phyloP scores from a whole-genome alignment of 2,797 vertebrate genomes.

The Cossypha caffra region DNA sequence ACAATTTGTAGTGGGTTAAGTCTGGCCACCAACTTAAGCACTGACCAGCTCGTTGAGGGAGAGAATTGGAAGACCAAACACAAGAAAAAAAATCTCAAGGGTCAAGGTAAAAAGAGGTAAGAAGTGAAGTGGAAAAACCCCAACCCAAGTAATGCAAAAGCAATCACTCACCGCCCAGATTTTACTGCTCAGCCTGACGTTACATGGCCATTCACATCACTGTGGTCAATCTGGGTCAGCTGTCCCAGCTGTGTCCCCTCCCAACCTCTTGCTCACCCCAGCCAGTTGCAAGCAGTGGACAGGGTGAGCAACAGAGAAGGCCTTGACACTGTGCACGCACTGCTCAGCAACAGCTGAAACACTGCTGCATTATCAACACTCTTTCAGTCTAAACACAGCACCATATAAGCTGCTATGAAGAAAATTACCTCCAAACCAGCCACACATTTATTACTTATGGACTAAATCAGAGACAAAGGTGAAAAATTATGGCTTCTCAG shows the following conservation, averaged over 20 bases:
- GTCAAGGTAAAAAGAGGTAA: background rate
- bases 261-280: background rate
- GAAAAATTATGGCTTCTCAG: background rate
- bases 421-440: background rate
- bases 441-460: background rate
- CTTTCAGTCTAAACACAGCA: background rate
- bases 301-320: background rate
- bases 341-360: too few relatives aligned
- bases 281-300: background rate
- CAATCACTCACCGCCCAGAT: background rate
- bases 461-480: background rate
- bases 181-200: background rate
- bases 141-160: background rate
- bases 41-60: fast-evolving
- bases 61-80: background rate
- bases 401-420: background rate
- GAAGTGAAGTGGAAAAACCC: background rate
- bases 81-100: background rate
- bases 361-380: background rate
- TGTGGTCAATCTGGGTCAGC: background rate
- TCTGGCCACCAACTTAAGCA: background rate
- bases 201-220: background rate
- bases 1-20: background rate
- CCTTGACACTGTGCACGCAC: background rate
- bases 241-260: background rate